These are phyloP conservation scores for Harlomillsia oculata DNA, from an alignment of 1,140 invertebrate genomes.

Conservation along the genomic window DNA sequence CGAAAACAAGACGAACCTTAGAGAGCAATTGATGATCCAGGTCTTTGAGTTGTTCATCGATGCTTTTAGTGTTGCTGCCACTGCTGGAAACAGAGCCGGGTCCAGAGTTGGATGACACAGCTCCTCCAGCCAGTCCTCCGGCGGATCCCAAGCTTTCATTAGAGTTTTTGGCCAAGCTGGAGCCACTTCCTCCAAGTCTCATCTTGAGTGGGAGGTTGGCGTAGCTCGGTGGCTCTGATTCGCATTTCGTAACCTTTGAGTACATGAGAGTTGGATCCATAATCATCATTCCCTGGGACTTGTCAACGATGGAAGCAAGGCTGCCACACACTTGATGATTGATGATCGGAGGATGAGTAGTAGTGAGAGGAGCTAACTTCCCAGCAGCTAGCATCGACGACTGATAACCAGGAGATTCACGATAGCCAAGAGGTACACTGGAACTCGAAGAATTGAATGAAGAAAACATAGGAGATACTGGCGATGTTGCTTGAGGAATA, in stretches of 20 bases:
- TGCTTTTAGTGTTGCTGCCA: slow-evolving; percentile 58
- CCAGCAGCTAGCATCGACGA: not conserved
- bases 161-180: slow-evolving; percentile 29
- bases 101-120: slow-evolving; percentile 10
- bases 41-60: slow-evolving; percentile 72
- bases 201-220: slow-evolving; percentile 34
- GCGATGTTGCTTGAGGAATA: slow-evolving; percentile 39
- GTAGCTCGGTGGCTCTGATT: slow-evolving; percentile 32
- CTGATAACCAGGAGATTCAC: slow-evolving; percentile 31
- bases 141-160: slow-evolving; percentile 29
- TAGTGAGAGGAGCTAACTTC: not conserved
- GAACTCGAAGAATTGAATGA: slow-evolving; percentile 3
- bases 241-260: slow-evolving; percentile 31
- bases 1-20: slow-evolving; percentile 40
- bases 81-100: slow-evolving; percentile 40
- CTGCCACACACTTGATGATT: slow-evolving; percentile 24
- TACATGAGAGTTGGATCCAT: slow-evolving; percentile 25
- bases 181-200: slow-evolving; percentile 32
- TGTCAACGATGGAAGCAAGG: slow-evolving; percentile 10
- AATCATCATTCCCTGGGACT: slow-evolving; percentile 3
- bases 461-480: slow-evolving; percentile 13
- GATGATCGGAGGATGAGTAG: not conserved
- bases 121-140: not conserved
- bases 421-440: slow-evolving; percentile 6
- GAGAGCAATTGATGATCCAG: slow-evolving; percentile 57